Conservation (phyloP, 1,140 invertebrate genomes). For the Patella vulgata region DNA sequence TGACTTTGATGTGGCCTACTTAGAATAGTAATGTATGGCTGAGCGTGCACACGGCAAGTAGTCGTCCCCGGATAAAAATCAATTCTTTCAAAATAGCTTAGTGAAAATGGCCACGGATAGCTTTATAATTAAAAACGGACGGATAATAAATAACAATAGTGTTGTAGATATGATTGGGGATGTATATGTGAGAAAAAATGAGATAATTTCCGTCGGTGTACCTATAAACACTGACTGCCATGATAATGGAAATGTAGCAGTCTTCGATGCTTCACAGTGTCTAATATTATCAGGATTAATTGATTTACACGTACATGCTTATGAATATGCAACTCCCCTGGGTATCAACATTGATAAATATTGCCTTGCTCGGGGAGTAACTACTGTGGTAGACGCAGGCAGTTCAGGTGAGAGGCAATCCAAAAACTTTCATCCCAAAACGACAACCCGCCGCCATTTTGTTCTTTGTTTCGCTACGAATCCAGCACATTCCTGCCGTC, state of each 20-base stretch:
- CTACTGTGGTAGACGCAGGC: constrained; percentile 57
- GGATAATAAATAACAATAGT: constrained; percentile 51
- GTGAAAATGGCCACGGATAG: constrained; percentile 10
- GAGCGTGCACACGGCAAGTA: no score
- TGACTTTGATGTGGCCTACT: constrained; percentile 34
- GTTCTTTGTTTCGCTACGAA: neutral
- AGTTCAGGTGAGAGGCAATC: constrained; percentile 48
- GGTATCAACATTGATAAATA: constrained; percentile 53
- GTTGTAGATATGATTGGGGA: constrained; percentile 40
- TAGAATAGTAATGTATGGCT: no score
- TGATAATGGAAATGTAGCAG: constrained; percentile 3
- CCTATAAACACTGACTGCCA: constrained; percentile 23
- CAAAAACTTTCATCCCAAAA: neutral
- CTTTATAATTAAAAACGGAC: constrained; percentile 48
- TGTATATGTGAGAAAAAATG: constrained; percentile 35
- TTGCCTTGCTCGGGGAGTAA: constrained; percentile 56
- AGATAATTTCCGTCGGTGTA: constrained; percentile 29
- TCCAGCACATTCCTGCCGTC: no score
- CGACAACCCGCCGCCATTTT: neutral
- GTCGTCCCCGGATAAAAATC: no score
- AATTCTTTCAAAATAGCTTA: constrained; percentile 14
- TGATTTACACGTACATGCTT: constrained; percentile 60
- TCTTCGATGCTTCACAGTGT: constrained; percentile 48
- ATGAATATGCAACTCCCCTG: constrained; percentile 57
- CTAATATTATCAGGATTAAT: constrained; percentile 59